phyloP scores from a whole-genome alignment of 2,888 invertebrate genomes.

The Teinopalpus imperialis region DNA sequence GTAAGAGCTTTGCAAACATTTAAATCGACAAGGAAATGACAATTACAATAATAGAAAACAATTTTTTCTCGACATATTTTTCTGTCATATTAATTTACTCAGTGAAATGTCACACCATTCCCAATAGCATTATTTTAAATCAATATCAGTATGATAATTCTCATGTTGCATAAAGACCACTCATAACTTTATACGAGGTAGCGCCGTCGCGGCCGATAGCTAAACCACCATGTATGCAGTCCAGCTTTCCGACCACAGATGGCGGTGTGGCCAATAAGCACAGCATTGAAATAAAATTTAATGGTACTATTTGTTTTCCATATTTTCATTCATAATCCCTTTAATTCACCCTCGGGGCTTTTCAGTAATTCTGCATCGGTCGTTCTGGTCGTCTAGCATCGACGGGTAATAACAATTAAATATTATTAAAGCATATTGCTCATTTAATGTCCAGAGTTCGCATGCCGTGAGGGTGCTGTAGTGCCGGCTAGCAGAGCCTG shows the following conservation, averaged over 20 bases:
- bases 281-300: constrained; percentile 53
- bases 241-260: constrained; percentile 49
- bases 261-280: constrained; percentile 49
- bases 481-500: constrained; percentile 28
- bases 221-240: constrained; percentile 52
- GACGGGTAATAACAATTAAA: constrained; percentile 50
- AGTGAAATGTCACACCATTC: too few species aligned
- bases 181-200: constrained; percentile 44
- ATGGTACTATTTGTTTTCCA: constrained; percentile 35
- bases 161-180: constrained; percentile 32
- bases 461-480: constrained; percentile 36
- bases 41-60: too few species aligned
- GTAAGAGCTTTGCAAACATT: too few species aligned
- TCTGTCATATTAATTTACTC: too few species aligned
- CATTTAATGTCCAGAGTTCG: constrained; percentile 48
- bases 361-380: constrained; percentile 37
- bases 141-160: constrained; percentile 34
- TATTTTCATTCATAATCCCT: constrained; percentile 57
- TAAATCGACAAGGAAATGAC: too few species aligned
- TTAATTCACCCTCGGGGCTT: constrained; percentile 36
- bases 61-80: too few species aligned
- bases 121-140: constrained; percentile 32
- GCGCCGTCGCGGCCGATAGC: constrained; percentile 43
- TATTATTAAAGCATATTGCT: constrained; percentile 48
- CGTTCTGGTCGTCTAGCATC: constrained; percentile 42